Evolutionary conservation across 2,888 invertebrate species (phyloP), one percentile per base, ranked within the genome.

Genomic region (Cosmia trapezina): DNA sequence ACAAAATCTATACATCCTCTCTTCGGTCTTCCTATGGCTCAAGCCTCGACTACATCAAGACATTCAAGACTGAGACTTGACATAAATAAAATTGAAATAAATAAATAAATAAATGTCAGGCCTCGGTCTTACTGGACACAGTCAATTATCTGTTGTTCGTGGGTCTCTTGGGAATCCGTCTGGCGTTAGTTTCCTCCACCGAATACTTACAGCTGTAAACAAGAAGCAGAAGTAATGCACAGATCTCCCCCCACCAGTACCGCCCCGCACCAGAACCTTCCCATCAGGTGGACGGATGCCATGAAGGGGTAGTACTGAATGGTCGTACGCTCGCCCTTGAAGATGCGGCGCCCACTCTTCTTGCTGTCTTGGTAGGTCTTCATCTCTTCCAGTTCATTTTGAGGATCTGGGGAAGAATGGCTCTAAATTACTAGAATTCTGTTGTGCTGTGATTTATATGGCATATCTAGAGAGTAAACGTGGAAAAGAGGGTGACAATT

Each of bases 201-300:
- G 22, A 28, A 54, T 53, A 54, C 94, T 91, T 73, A 95, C 96
- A 96, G 74, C 79, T 96, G 96, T 77, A 96, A 84, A 73, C 96
- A 96, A 8, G 96, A 91, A 0, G 95, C 95, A 0, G 95, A 94
- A 0, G 96, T 96, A 2, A 96, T 75, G 14, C 93, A 90, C 41
- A 96, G 70, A 60, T 96, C 96, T 0, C 89, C 84, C 90, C 91
- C 93, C 72, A 94, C 93, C 6, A 96, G 79, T 2, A 86, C 88
- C 0, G 95, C 96, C 0, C 95, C 95, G 72, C 96, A 96, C 95
- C 95, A 96, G 83, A 96, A 96, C 43, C 93, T 83, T 0, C 94
- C 94, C 93, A 95, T 93, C 3, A 96, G 88, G 63, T 95, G 95
- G 1, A 96, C 83, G 0, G 96, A 94, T 0, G 88, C 94, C 94